Evolutionary conservation across 2,113 vertebrate species (phyloP), one percentile per base, ranked within the genome.

Genomic region (Zosterops pallidus): DNA sequence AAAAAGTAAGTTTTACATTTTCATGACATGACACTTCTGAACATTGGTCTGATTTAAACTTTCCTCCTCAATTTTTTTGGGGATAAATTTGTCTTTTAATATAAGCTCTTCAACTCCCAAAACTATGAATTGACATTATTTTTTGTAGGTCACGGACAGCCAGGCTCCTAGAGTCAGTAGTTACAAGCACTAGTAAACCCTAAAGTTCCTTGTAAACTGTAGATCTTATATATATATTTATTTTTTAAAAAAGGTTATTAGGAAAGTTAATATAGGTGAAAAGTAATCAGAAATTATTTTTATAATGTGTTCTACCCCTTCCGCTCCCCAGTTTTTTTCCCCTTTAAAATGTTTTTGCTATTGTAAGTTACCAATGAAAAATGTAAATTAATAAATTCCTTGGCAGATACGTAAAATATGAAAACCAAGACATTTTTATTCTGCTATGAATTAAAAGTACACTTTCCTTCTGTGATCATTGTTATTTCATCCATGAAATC

Each of bases 281-380:
- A 5, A 85, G 16, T 23, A 25, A 37, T 9, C 17, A 75, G 41
- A 44, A 84, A 11, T 50, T 64, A 11, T 20, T 76, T 81, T 77
- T 9, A 37, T 5, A 47, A 23, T 59, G 8, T 9, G 2, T 81
- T 81, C 33, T 65, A 25, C 9, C 12, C 6, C 19, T 92, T 70
- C 23, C 0, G 0, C 5, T 79, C 16, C 23, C 2, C 7, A 24
- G 2, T 47, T 64, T 65, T 57, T 62, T 29, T 11, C 5, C 5
- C 9, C 18, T 21, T 39, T 50, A 75, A 75, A 91, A 91, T 42
- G 1, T 25, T 56, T 76, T 90, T 57, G 23, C 19, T 78, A 17
- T 79, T 94, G 6, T n/a, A 59, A 47, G 11, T 37, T 80, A 64
- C 35, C 63, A 33, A 14, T 33, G 20, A 91, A 89, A 91, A 94